Evolutionary conservation across 2,888 invertebrate genomes (phyloP).

Genomic region (Drosophila nr. perissopoda): DNA sequence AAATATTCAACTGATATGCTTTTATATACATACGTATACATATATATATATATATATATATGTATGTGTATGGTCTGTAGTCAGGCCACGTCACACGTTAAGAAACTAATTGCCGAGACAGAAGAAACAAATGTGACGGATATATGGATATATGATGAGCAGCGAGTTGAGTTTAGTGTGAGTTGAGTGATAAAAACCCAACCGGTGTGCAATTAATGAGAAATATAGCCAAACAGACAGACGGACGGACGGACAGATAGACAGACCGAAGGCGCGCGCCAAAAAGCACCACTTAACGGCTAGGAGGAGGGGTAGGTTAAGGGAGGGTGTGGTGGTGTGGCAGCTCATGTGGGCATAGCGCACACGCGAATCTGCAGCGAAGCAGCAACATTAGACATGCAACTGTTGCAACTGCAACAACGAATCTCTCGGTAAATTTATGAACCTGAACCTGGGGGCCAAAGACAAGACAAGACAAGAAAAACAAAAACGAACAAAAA

Average conservation of each 20-base stretch:
- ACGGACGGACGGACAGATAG: background rate
- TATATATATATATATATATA: background rate
- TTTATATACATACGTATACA: background rate
- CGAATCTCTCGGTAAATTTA: slow-evolving; percentile 77
- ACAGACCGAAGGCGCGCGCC: slow-evolving; percentile 30
- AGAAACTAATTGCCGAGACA: slow-evolving; percentile 52
- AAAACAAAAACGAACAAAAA: slow-evolving; percentile 29
- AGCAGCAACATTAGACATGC: slow-evolving; percentile 82
- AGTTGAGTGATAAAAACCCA: slow-evolving; percentile 51
- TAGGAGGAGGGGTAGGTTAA: too few species aligned
- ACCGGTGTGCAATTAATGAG: slow-evolving; percentile 54
- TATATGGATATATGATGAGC: slow-evolving; percentile 14
- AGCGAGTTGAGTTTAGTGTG: slow-evolving; percentile 11
- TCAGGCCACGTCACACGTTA: slow-evolving; percentile 52
- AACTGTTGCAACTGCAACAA: slow-evolving; percentile 52
- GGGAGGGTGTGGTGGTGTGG: background rate
- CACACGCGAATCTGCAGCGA: slow-evolving; percentile 78
- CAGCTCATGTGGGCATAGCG: slow-evolving; percentile 67
- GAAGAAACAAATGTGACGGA: slow-evolving; percentile 23
- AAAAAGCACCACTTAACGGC: slow-evolving; percentile 18
- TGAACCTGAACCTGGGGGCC: slow-evolving; percentile 81
- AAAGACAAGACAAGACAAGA: slow-evolving; percentile 34
- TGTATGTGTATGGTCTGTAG: slow-evolving; percentile 22
- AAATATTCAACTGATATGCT: background rate
- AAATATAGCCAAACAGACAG: slow-evolving; percentile 32